A percentile compares a stretch with the other conserved stretches of the same genome.
These are phyloP conservation scores for Neuroterus valhalla DNA, from an alignment of 1,140 invertebrate genomes.

Conservation along the genomic window DNA sequence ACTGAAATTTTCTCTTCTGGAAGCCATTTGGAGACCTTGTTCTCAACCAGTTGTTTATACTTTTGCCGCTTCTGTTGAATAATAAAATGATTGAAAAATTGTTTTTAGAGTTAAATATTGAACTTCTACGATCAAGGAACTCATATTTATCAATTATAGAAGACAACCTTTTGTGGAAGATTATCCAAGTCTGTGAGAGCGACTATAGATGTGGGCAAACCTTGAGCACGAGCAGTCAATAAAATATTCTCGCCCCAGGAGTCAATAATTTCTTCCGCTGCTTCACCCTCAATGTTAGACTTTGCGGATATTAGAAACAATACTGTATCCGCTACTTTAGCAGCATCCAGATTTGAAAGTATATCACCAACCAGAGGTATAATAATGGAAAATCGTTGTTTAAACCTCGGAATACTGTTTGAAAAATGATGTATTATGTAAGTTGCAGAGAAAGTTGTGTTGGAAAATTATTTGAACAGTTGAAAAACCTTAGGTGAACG, in stretches of 20 bases:
- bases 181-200: constrained; percentile 85
- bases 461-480: constrained; percentile 32
- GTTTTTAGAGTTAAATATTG: background rate
- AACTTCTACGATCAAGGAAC: constrained; percentile 25
- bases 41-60: constrained; percentile 85
- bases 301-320: constrained; percentile 84
- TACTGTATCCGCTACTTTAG: constrained; percentile 90
- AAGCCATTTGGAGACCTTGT: constrained; percentile 85
- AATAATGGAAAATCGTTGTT: constrained; percentile 89
- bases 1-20: constrained; percentile 88
- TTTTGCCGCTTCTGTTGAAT: constrained; percentile 80
- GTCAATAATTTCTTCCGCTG: constrained; percentile 78
- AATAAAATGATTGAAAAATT: constrained; percentile 30
- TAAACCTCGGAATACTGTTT: constrained; percentile 86
- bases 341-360: constrained; percentile 85
- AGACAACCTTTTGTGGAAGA: constrained; percentile 74
- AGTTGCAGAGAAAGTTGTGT: background rate
- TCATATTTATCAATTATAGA: background rate
- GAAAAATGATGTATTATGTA: constrained; percentile 47
- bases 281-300: constrained; percentile 69
- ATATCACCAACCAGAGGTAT: constrained; percentile 82
- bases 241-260: constrained; percentile 85
- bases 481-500: constrained; percentile 82
- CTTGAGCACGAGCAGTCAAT: constrained; percentile 85
- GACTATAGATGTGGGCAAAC: constrained; percentile 86